A percentile compares a stretch with the other conserved stretches of the same genome.
Conservation (phyloP, 2,113 vertebrate genomes). For the Drymodes brunneopygia region DNA sequence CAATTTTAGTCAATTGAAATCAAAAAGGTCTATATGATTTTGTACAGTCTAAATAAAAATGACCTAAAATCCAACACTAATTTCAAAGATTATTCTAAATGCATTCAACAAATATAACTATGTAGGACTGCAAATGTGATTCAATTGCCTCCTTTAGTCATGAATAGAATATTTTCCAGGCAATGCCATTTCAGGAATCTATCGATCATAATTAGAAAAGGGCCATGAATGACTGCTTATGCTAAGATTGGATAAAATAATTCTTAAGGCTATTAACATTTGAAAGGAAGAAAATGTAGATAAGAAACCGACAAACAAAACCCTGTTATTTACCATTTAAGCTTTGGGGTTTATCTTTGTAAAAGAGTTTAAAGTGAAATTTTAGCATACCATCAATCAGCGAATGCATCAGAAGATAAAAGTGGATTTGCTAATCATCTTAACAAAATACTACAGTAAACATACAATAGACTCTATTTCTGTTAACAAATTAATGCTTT, state of each 20-base stretch:
- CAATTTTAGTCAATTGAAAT: neutral
- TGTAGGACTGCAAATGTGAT: neutral
- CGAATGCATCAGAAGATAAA: neutral
- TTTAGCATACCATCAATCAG: neutral
- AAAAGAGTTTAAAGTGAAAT: neutral
- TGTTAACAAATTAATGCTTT: neutral
- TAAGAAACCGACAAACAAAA: slow-evolving; percentile 1
- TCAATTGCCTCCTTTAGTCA: neutral
- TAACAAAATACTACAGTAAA: neutral
- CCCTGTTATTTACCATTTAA: neutral
- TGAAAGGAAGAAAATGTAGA: neutral
- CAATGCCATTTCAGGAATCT: neutral
- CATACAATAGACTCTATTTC: neutral
- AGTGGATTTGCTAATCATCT: neutral
- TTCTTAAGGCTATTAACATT: neutral
- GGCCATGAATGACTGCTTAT: neutral
- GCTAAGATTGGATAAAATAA: neutral
- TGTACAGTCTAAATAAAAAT: neutral
- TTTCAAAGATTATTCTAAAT: neutral
- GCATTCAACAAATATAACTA: neutral
- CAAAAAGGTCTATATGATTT: neutral
- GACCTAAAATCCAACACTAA: neutral
- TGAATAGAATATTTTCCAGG: neutral
- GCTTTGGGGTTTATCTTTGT: neutral
- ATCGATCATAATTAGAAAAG: neutral